Base-by-base conservation (phyloP, 2,797 vertebrate genomes). In the Mus spretus region DNA sequence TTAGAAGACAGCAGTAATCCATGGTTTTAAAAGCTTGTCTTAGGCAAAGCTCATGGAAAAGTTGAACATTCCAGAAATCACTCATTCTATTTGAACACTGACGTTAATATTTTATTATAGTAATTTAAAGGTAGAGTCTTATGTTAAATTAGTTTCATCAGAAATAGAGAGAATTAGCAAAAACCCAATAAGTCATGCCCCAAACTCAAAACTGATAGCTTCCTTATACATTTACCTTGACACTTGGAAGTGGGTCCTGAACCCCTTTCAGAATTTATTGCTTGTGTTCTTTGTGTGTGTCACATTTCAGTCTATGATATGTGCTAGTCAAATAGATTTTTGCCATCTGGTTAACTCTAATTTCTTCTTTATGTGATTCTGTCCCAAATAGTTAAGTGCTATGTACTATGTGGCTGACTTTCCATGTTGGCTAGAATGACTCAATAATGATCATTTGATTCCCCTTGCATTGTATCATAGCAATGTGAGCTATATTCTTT, bases 101-200 rank as follows among this genome's bases (percentile, higher is more conserved):
- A 87, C 82, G 11, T 77, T 94, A 95, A 92, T 90, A 59, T 96
- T 94, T 94, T 87, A 93, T 88, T 92, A 81, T 17, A 79, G 31
- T 5, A 82, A 40, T 95, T 89, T 83, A 89, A 57, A 6, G 12
- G 28, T 70, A 57, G 63, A 95, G 17, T 26, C 9, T 91, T 80
- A 77, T 87, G 91, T 96, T 78, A 55, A 82, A 89, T 89, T 80
- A 59, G 28, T 59, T 84, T 96, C 74, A 50, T 92, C 86, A 53
- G 61, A 96, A 96, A 70, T 70, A 31, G 55, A 78, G 5, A 85
- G 7, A 92, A 90, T 82, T 86, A 89, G 20, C 67, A 93, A 92
- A 87, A 74, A 19, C 1, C 31, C 13, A 80, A 1, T 92, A 59
- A 80, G 24, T 91, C 12, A 26, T 61, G 26, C 1, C 59, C 44